Evolutionary conservation across 2,888 invertebrate genomes (phyloP).

Genomic region (Drosophila falleni): DNA sequence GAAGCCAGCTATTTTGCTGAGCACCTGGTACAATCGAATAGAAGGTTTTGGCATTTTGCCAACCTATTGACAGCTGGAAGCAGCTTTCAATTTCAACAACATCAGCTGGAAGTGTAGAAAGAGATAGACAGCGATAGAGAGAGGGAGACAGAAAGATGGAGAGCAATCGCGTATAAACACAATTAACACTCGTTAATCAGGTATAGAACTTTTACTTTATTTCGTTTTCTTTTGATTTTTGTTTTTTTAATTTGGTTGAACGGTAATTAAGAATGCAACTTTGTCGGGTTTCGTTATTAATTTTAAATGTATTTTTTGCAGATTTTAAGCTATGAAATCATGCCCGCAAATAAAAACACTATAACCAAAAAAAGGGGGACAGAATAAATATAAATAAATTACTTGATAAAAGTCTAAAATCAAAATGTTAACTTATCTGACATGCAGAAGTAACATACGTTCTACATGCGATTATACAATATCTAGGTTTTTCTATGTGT

Average conservation of each 20-base stretch:
- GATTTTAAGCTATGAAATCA: conserved; percentile 59
- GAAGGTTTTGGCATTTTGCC: conserved; percentile 70
- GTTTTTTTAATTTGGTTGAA: conserved; percentile 6
- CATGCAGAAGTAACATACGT: conserved; percentile 31
- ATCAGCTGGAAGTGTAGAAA: conserved; percentile 10
- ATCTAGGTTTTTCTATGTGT: background rate
- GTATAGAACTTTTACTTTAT: conserved; percentile 16
- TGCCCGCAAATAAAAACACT: conserved; percentile 38
- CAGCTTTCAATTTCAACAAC: conserved; percentile 70
- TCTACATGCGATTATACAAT: conserved; percentile 26
- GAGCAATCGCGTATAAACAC: conserved; percentile 9
- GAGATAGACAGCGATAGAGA: background rate
- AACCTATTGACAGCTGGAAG: conserved; percentile 59
- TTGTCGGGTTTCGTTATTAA: conserved; percentile 28
- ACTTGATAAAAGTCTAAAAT: conserved; percentile 46
- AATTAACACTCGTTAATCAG: conserved; percentile 42
- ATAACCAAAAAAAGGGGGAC: background rate
- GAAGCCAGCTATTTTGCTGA: conserved; percentile 53
- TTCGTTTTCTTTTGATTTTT: conserved; percentile 17
- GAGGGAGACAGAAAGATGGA: background rate
- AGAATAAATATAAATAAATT: conserved; percentile 28
- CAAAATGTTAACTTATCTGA: conserved; percentile 52
- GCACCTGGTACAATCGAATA: conserved; percentile 63
- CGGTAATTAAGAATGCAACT: conserved; percentile 37
- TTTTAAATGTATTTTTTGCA: conserved; percentile 18